phyloP scores from a whole-genome alignment of 2,888 invertebrate genomes.

The Lapara coniferarum region DNA sequence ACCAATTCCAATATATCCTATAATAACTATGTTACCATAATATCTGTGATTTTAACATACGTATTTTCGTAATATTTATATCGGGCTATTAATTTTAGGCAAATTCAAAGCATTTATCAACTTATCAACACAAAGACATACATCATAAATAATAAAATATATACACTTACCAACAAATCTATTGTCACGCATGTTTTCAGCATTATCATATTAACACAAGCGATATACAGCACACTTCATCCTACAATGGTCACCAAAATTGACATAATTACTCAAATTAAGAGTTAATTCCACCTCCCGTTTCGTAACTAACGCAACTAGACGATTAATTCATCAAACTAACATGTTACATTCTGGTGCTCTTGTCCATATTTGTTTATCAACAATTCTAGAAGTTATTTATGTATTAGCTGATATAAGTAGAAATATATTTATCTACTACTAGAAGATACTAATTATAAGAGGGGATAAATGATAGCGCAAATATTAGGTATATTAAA shows the following conservation, averaged over 20 bases:
- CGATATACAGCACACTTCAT: slow-evolving; percentile 23
- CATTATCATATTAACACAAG: neutral
- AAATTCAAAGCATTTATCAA: no score
- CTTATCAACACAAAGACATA: neutral
- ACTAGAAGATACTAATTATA: no score
- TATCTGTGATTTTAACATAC: no score
- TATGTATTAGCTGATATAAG: neutral
- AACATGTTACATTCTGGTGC: slow-evolving; percentile 24
- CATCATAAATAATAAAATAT: neutral
- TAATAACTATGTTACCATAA: no score
- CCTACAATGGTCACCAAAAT: slow-evolving; percentile 38
- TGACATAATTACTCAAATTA: slow-evolving; percentile 37
- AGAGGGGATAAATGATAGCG: neutral
- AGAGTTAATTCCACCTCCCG: slow-evolving; percentile 34
- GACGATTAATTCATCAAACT: neutral
- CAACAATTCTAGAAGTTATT: neutral
- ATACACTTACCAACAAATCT: slow-evolving; percentile 22
- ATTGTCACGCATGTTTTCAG: neutral
- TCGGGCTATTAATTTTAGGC: no score
- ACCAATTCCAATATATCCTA: no score
- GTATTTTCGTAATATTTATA: no score
- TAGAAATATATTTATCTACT: neutral
- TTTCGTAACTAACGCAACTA: slow-evolving; percentile 4
- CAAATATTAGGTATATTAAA: neutral
- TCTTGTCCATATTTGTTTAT: neutral